phyloP scores from a whole-genome alignment of 1,140 invertebrate genomes.

The Brachionus sp. region DNA sequence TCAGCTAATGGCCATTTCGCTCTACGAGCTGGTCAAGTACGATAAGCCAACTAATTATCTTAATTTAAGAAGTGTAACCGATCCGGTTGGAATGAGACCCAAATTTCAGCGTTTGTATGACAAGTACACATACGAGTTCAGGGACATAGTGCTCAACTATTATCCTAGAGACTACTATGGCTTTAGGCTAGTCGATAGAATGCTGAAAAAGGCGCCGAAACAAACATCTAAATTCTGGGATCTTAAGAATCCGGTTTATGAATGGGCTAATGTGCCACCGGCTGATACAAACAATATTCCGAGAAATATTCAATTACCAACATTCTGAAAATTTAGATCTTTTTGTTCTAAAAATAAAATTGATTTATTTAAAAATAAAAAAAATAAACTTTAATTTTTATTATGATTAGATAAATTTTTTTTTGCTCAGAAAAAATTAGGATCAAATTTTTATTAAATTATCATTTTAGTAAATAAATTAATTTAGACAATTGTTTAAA shows the following conservation, averaged over 20 bases:
- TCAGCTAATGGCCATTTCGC: slow-evolving; percentile 11
- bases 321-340: background rate
- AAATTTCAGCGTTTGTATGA: slow-evolving; percentile 37
- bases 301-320: slow-evolving; percentile 20
- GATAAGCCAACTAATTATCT: slow-evolving; percentile 20
- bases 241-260: slow-evolving; percentile 38
- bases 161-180: slow-evolving; percentile 39
- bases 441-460: too few species aligned
- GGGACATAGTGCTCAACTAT: slow-evolving; percentile 42
- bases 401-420: too few species aligned
- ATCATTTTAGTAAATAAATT: too few species aligned
- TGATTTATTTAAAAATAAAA: background rate
- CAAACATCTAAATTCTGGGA: slow-evolving; percentile 43
- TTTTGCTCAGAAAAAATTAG: too few species aligned
- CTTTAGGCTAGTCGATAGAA: slow-evolving; percentile 17
- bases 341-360: background rate
- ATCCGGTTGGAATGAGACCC: background rate
- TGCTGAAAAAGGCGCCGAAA: slow-evolving; percentile 15
- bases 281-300: slow-evolving; percentile 35
- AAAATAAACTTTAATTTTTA: background rate
- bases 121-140: slow-evolving; percentile 42
- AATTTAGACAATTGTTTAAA: too few species aligned
- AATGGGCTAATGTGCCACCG: slow-evolving; percentile 45
- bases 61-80: slow-evolving; percentile 15
- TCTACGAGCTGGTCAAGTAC: slow-evolving; percentile 36